phyloP scores from a whole-genome alignment of 2,888 invertebrate species.

The Pseudanteris insignis region DNA sequence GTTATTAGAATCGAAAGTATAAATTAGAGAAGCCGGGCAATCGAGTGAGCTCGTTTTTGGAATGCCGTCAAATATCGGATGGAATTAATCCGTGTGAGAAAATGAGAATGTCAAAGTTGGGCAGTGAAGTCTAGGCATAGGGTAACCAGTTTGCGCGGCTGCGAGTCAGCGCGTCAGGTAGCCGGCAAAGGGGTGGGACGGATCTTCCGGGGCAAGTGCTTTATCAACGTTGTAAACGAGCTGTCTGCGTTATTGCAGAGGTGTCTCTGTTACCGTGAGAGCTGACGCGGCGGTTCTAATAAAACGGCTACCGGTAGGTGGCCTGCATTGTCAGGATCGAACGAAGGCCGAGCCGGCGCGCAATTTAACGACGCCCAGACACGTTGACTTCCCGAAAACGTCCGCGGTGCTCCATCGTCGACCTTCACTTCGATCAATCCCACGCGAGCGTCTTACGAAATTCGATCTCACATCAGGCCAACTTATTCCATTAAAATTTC shows the following conservation, averaged over 20 bases:
- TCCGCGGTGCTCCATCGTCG: too few species aligned
- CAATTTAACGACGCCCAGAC: conserved; percentile 33
- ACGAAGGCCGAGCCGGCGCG: conserved; percentile 26
- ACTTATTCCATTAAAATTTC: too few species aligned
- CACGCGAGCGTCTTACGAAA: conserved; percentile 19
- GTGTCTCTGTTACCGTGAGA: conserved; percentile 59
- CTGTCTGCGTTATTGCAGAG: conserved; percentile 64
- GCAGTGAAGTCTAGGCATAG: conserved; percentile 31
- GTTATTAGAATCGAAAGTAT: too few species aligned
- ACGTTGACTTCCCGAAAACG: too few species aligned
- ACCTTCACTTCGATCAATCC: conserved; percentile 16
- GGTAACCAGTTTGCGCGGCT: conserved; percentile 41
- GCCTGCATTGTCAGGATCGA: conserved; percentile 45
- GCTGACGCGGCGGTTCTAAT: conserved; percentile 64
- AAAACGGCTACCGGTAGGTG: conserved; percentile 54
- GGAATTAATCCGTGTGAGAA: conserved; percentile 25
- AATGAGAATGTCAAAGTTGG: conserved; percentile 37
- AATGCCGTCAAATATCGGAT: conserved; percentile 14
- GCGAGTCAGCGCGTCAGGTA: conserved; percentile 36
- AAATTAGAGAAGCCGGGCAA: conserved; percentile 15
- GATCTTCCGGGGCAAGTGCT: conserved; percentile 50
- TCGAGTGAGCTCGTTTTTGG: conserved; percentile 9
- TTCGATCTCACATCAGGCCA: conserved; percentile 18
- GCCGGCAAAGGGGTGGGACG: conserved; percentile 26
- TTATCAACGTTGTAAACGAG: conserved; percentile 66